Percentiles rank a stretch among this genome's conserved stretches.
Evolutionary conservation across 2,888 invertebrate species (phyloP).

Genomic region (Eumacrocentrus americanus): DNA sequence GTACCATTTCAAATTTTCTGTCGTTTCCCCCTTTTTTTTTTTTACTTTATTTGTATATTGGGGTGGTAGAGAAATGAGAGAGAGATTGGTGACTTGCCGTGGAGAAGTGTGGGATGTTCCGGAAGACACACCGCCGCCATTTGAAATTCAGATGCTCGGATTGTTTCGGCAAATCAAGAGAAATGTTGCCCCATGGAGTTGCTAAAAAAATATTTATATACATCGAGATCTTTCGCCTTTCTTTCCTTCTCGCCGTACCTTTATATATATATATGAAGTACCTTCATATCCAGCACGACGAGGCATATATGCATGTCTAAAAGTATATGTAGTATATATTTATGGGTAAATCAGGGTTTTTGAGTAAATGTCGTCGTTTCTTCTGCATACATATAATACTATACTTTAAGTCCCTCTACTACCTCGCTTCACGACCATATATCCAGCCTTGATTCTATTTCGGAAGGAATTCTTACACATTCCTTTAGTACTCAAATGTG

Average conservation of each 20-base stretch:
- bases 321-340: constrained; percentile 37
- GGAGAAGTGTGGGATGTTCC: constrained; percentile 13
- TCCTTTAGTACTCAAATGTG: background rate
- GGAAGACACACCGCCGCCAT: constrained; percentile 32
- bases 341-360: constrained; percentile 52
- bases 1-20: background rate
- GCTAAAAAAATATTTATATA: constrained; percentile 36
- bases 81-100: constrained; percentile 19
- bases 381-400: constrained; percentile 12
- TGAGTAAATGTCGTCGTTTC: constrained; percentile 42
- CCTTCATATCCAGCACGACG: background rate
- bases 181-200: constrained; percentile 55
- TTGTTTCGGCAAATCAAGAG: constrained; percentile 59
- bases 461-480: constrained; percentile 30
- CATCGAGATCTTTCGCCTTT: constrained; percentile 17
- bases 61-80: too few species aligned
- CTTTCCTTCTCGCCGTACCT: constrained; percentile 4
- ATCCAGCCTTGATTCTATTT: constrained; percentile 38
- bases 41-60: constrained; percentile 1
- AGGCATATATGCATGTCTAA: background rate
- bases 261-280: background rate
- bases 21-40: background rate
- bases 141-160: constrained; percentile 57
- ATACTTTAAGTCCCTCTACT: constrained; percentile 2
- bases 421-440: constrained; percentile 11